Evolutionary conservation across 2,113 vertebrate genomes (phyloP), one percentile per base, ranked within the genome.

Genomic region (Promerops cafer): DNA sequence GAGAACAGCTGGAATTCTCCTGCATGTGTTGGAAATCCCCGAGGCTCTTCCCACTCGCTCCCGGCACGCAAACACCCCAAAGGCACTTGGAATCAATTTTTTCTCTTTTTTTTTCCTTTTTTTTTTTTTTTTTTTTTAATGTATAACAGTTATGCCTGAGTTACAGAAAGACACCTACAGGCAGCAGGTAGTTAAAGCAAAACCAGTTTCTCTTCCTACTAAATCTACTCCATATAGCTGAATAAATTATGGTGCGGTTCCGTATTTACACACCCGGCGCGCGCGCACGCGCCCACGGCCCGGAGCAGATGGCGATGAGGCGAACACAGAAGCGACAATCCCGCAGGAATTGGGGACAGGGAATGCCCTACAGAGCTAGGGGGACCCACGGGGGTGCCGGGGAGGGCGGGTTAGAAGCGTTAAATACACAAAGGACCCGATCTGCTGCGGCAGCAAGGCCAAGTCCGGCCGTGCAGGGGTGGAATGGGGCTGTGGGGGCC

Each of bases 171-270:
- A 99, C 98, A 99, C 98, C 98, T 99, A 99, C 99, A 99, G 99
- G 99, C 99, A 98, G 98, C 99, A 99, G 98, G 99, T 99, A 99
- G 99, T 99, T 99, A 99, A 99, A 99, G 99, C 99, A 98, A 98
- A 98, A 99, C 99, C 99, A 98, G 98, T 82, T 89, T 98, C 98
- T 98, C 96, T 97, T 98, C 98, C 99, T 99, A 99, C 94, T 99
- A 99, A 52, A 98, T 99, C 98, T 98, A 99, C 98, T 99, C 99
- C 99, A 99, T 99, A 99, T 98, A 99, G 99, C 99, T 99, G 99
- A 99, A 99, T 99, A 99, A 99, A 99, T 99, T 99, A 99, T 99
- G 99, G 98, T 98, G 98, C 98, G 98, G 98, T 98, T 99, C 99
- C 98, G 98, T 97, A 98, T 99, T 98, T 98, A 99, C 98, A 99